Evolutionary conservation across 1,140 invertebrate genomes (phyloP).

Genomic region (Zaprionus africanus): DNA sequence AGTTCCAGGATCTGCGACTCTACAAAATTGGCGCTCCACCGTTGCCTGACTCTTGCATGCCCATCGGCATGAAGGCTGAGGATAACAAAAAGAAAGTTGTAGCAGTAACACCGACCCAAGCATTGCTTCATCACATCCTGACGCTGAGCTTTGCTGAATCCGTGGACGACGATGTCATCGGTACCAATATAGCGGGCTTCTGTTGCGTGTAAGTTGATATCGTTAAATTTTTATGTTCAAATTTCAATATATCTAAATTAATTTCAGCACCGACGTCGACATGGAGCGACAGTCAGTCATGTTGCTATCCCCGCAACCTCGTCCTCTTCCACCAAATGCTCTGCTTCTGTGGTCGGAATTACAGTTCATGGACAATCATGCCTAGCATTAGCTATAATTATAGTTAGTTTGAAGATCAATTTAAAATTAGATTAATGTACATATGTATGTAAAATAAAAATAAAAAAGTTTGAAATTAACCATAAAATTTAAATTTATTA

Average conservation of each 20-base stretch:
- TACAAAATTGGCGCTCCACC: constrained; percentile 98
- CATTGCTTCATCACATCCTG: constrained; percentile 94
- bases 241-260: not conserved
- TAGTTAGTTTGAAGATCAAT: not conserved
- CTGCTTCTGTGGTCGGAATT: constrained; percentile 92
- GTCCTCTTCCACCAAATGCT: constrained; percentile 95
- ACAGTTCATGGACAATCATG: constrained; percentile 94
- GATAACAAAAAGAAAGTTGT: constrained; percentile 97
- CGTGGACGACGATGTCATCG: constrained; percentile 91
- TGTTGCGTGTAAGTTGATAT: constrained; percentile 93
- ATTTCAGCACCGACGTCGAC: constrained; percentile 93
- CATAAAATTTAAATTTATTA: not conserved
- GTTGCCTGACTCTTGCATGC: constrained; percentile 97
- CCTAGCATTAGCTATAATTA: constrained; percentile 37
- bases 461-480: not conserved
- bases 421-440: not conserved
- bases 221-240: not conserved
- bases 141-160: constrained; percentile 93
- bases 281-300: constrained; percentile 94
- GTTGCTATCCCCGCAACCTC: constrained; percentile 95
- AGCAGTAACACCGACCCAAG: constrained; percentile 89
- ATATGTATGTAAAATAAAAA: not conserved
- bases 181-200: constrained; percentile 96
- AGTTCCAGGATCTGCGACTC: constrained; percentile 94
- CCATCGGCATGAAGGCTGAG: constrained; percentile 96